Base-by-base conservation (phyloP, 2,113 vertebrate species). In the Oophaga pumilio region DNA sequence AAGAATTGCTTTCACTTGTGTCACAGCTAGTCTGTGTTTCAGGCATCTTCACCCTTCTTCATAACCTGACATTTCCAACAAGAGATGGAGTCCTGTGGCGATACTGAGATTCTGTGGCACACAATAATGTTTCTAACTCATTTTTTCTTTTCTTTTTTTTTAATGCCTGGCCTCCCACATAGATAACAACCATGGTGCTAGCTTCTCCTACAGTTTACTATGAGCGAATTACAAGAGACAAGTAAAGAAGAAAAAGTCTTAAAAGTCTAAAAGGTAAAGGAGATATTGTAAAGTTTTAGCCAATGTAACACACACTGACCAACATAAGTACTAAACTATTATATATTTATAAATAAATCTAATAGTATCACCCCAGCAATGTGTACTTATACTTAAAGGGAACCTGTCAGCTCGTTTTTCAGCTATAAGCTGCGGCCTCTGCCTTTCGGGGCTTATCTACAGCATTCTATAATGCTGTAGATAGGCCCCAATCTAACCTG, bases 21-120 rank as follows among this genome's bases (percentile, higher is more conserved):
- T 66, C 60, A 66, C 59, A 82, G 80, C 79, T 82, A 57, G 33
- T 62, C 26, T 64, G 10, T 81, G 78, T 64, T 82, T 43, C 79
- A 82, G 9, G 33, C 79, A 82, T 49, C 79, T 6, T 62, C 24
- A 62, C 26, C 79, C 11, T 81, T 62, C 24, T 49, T 82, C 7
- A 82, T 33, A 33, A 62, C 43, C 50, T 62, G 62, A 80, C 28
- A 13, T 26, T 79, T 57, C 20, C 74, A 76, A 52, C 76, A 77
- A 14, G 50, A 56, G 22, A 77, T 28, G 57, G 26, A 59, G 56
- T 59, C 77, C 24, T 22, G 24, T 57, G 53, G 76, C 28, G 53
- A 57, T 78, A 26, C 52, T 56, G 76, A 78, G 6, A 78, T 22
- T 14, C 24, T 12, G 28, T 59, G 76, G 14, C 53, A 57, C 59